These are phyloP conservation scores for Diabrotica virgifera DNA, from an alignment of 1,140 invertebrate genomes.

Conservation along the genomic window DNA sequence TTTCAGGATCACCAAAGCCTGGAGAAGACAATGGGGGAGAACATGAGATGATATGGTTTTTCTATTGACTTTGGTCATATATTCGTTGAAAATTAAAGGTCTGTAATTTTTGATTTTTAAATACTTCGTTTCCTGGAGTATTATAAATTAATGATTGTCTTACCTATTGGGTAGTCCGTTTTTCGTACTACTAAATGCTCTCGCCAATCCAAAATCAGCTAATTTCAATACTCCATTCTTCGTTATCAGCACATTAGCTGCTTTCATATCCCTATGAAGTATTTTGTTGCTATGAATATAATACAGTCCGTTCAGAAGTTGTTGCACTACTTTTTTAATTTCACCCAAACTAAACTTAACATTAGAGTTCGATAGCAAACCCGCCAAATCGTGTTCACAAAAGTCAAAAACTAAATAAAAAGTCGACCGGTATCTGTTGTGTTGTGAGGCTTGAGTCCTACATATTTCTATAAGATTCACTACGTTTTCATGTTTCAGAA, in stretches of 20 bases:
- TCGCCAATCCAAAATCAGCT: slow-evolving; percentile 89
- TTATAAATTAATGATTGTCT: slow-evolving; percentile 9
- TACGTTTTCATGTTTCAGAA: slow-evolving; percentile 96
- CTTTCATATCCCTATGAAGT: slow-evolving; percentile 96
- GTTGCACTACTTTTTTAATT: slow-evolving; percentile 98
- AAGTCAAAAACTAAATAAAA: slow-evolving; percentile 99
- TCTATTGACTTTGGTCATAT: no score
- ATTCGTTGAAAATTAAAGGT: no score
- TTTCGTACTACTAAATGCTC: slow-evolving; percentile 89
- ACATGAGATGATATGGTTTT: no score
- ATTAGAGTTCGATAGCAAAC: slow-evolving; percentile 91
- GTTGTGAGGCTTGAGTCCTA: slow-evolving; percentile 80
- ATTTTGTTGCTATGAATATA: slow-evolving; percentile 98
- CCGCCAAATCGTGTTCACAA: slow-evolving; percentile 98
- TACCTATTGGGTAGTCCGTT: slow-evolving; percentile 77
- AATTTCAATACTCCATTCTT: slow-evolving; percentile 93
- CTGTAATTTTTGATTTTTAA: no score
- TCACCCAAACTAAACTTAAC: slow-evolving; percentile 96
- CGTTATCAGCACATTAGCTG: slow-evolving; percentile 97
- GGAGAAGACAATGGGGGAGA: no score
- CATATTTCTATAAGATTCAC: slow-evolving; percentile 97
- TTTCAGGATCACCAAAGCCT: no score
- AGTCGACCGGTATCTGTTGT: slow-evolving; percentile 87
- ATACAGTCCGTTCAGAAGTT: slow-evolving; percentile 93
- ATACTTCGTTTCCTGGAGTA: no score